Base-by-base conservation (phyloP, 2,113 vertebrate species). In the Ceyx cyanopectus region DNA sequence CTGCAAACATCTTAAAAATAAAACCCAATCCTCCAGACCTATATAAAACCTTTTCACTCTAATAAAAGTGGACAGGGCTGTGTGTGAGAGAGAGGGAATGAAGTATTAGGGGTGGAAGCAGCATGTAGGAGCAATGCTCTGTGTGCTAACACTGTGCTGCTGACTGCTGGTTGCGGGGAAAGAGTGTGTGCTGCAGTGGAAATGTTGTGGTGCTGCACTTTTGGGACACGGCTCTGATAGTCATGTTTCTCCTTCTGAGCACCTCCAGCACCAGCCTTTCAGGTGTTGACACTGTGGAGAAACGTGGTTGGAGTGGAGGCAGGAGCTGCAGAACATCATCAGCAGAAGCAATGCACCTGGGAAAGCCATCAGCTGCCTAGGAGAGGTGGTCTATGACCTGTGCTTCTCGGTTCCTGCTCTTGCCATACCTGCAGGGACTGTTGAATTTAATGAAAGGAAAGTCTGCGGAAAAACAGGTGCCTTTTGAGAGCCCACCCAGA, bases 1-100 rank as follows among this genome's bases (percentile, higher is more conserved):
- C 61, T 37, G n/a, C 65, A 84, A 90, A 78, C 67, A 62, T 89
- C 89, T 37, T 43, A 56, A 94, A 40, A 93, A 86, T 80, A 95
- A 92, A 81, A 24, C 4, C 45, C 46, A 85, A 87, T 82, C 67
- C 60, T 73, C 63, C 23, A 66, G 65, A 82, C 57, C 82, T 60
- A 57, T 12, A 93, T 73, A 92, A 94, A 96, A 73, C 34, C 48
- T 85, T 73, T 82, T 81, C 9, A 3, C 24, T 90, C 51, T 80
- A 94, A 90, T 83, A 78, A 87, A 93, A 86, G 26, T 29, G 30
- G 91, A 70, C 34, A 48, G 60, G 40, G 57, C 23, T n/a, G 65
- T 23, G 62, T 22, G 30, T 20, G 22, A 10, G 8, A 34, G 62
- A 69, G 67, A 68, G 29, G 57, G 66, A 82, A 73, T 78, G 37